Base-by-base conservation (phyloP, 2,888 invertebrate species). In the Synanthedon andrenaeformis region DNA sequence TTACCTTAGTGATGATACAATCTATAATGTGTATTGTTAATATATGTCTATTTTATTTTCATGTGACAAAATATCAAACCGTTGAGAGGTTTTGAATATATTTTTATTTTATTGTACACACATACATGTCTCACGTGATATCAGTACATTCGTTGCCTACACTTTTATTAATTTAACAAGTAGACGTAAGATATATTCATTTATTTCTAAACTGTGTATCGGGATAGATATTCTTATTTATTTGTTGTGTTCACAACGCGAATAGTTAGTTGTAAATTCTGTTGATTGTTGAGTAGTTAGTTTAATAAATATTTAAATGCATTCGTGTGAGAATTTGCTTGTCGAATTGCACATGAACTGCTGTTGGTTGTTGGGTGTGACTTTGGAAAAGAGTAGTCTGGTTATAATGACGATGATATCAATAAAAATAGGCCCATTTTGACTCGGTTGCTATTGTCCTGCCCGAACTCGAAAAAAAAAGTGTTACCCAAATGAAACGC, bases 241-340 rank as follows among this genome's bases (percentile, higher is more conserved):
- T 75, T 76, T 74, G 75, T 76, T 75, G 57, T 69, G 66, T 64
- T 63, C 42, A 64, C 67, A 51, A 54, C 65, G 68, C 23, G 5
- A 23, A 23, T 23, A 23, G 23, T 56, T 61, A 59, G 55, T 67
- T 65, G 45, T 73, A 70, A 71, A 67, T 65, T 62, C 67, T 71
- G 65, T 65, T 73, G 69, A 63, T 67, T 69, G 67, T 68, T 65
- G 64, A 63, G 58, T 69, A 67, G 66, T 62, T 69, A 68, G 69
- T 63, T 61, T 42, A 3, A 45, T 11, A 45, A 45, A 53, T 35
- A 35, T 35, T 23, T 23, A 23, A 10, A 35, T 35, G 35, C 35
- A 35, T 35, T 35, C 35, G 35, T 35, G 35, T 35, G 35, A 35
- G 35, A 35, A 35, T 35, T 35, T 10, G 35, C 10, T 35, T 35